Percentiles rank a stretch among this genome's conserved stretches.
phyloP scores from a whole-genome alignment of 1,140 invertebrate genomes.

The Ptiloglossa arizonensis region DNA sequence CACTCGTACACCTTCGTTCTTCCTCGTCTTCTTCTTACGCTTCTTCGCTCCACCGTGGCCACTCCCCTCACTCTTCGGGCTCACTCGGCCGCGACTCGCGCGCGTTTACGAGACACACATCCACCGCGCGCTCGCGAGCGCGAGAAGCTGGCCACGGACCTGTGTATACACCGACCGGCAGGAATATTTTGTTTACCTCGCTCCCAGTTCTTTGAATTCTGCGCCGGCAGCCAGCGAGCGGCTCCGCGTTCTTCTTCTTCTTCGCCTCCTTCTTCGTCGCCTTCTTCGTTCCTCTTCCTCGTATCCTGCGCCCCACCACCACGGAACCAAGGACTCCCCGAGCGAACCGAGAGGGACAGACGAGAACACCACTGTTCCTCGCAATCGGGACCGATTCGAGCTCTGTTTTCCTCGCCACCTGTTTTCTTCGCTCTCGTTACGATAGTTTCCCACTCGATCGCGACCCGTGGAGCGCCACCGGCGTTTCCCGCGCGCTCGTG shows the following conservation, averaged over 20 bases:
- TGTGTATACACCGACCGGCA: constrained; percentile 60
- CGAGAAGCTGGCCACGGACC: constrained; percentile 13
- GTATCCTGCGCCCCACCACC: constrained; percentile 9
- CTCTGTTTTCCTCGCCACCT: constrained; percentile 2
- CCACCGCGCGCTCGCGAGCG: constrained; percentile 47
- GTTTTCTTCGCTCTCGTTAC: neutral
- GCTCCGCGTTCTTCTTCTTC: constrained; percentile 39
- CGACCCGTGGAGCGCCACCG: constrained; percentile 16
- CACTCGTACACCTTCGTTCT: constrained; percentile 34
- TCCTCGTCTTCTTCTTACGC: constrained; percentile 27
- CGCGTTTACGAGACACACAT: constrained; percentile 7
- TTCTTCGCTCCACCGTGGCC: constrained; percentile 7
- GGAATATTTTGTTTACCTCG: constrained; percentile 81
- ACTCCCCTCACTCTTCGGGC: too few species aligned
- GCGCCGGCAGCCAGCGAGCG: constrained; percentile 56
- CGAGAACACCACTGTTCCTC: constrained; percentile 35
- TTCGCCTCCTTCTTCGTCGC: constrained; percentile 1
- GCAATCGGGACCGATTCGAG: constrained; percentile 35
- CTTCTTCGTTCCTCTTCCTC: constrained; percentile 8
- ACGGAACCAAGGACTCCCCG: constrained; percentile 58
- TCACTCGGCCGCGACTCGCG: too few species aligned
- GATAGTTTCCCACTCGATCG: neutral
- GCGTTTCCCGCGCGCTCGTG: neutral
- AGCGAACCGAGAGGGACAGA: neutral
- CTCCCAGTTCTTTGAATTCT: constrained; percentile 79